phyloP scores from a whole-genome alignment of 2,888 invertebrate species.

The Sinohyriopsis cumingii region DNA sequence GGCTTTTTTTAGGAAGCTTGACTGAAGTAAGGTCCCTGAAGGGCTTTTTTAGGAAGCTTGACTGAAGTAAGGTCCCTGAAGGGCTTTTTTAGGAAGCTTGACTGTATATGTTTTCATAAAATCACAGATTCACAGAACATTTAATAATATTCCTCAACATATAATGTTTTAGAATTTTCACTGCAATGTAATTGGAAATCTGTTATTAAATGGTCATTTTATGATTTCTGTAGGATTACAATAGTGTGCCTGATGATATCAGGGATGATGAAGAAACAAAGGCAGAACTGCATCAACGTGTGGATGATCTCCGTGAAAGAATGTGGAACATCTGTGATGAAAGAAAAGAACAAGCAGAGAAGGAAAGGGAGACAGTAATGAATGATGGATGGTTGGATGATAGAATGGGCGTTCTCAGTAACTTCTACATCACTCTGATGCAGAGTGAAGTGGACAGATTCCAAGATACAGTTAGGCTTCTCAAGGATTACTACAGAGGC shows the following conservation, averaged over 20 bases:
- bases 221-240: slow-evolving; percentile 62
- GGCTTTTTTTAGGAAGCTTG: too few species aligned
- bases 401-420: slow-evolving; percentile 67
- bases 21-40: too few species aligned
- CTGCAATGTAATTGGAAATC: too few species aligned
- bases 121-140: too few species aligned
- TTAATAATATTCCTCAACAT: too few species aligned
- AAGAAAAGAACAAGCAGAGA: slow-evolving; percentile 69
- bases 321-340: slow-evolving; percentile 71
- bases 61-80: too few species aligned
- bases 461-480: slow-evolving; percentile 69
- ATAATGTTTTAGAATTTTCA: too few species aligned
- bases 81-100: too few species aligned
- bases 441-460: slow-evolving; percentile 70
- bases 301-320: slow-evolving; percentile 69
- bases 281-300: slow-evolving; percentile 69
- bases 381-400: slow-evolving; percentile 71
- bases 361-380: slow-evolving; percentile 63
- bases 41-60: too few species aligned
- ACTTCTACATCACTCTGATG: slow-evolving; percentile 70
- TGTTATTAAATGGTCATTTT: neutral
- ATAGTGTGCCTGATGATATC: slow-evolving; percentile 69
- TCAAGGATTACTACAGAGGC: slow-evolving; percentile 71
- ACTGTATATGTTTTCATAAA: too few species aligned
- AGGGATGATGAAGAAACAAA: slow-evolving; percentile 71